Percentiles rank a stretch among this genome's conserved stretches.
phyloP scores from a whole-genome alignment of 2,888 invertebrate genomes.

The Encarsia formosa region DNA sequence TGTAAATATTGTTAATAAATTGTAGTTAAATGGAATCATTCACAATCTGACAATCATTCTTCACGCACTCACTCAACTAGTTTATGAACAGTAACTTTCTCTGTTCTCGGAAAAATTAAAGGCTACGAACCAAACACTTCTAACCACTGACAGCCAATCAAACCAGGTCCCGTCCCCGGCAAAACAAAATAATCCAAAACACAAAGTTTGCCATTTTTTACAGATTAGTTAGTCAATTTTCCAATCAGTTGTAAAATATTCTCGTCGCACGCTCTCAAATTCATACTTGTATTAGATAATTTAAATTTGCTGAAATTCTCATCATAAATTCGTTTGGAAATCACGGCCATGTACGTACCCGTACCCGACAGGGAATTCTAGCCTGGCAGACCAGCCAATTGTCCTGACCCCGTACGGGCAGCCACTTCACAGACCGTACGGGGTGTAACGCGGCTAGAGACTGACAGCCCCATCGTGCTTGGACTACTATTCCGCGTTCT shows the following conservation, averaged over 20 bases:
- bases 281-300: too few species aligned
- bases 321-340: slow-evolving; percentile 14
- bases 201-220: background rate
- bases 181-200: slow-evolving; percentile 13
- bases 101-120: background rate
- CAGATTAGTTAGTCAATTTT: slow-evolving; percentile 8
- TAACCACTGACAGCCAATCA: slow-evolving; percentile 22
- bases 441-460: too few species aligned
- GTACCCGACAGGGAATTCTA: too few species aligned
- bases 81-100: background rate
- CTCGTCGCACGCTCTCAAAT: slow-evolving; percentile 10
- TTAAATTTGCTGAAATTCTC: slow-evolving; percentile 1
- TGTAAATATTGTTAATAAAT: too few species aligned
- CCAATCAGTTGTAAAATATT: slow-evolving; percentile 10
- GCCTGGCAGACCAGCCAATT: too few species aligned
- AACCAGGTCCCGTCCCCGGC: slow-evolving; percentile 16
- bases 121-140: slow-evolving; percentile 15
- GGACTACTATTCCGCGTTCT: too few species aligned
- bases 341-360: slow-evolving; percentile 14
- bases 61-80: too few species aligned
- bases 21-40: too few species aligned
- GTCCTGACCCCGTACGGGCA: too few species aligned
- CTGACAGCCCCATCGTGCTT: too few species aligned
- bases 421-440: too few species aligned
- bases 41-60: too few species aligned